Base-by-base conservation (phyloP, 2,888 invertebrate species). In the Melanostoma mellinum region DNA sequence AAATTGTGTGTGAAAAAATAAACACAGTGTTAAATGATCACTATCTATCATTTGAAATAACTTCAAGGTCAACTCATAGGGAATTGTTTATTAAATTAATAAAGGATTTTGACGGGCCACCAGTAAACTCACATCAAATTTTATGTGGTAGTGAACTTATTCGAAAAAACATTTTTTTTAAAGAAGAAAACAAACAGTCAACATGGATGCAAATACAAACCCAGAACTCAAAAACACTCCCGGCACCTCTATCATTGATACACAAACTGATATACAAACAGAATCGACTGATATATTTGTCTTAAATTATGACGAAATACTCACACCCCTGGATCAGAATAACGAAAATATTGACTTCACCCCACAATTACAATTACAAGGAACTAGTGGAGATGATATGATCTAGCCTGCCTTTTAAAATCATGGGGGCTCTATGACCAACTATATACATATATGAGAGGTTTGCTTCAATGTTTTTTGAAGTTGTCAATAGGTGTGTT, bases 131-230 rank as follows among this genome's bases (percentile, higher is more conserved):
- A 3, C 44, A 46, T 46, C 10, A 8, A 46, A 10, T 46, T 46
- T 46, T 46, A 10, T 46, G 44, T 46, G 44, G 44, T 10, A 46
- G 44, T 5, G n/a, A 46, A 46, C 10, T 46, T 4, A 46, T 46
- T 46, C n/a, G 44, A 46, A 46, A 46, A 46, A n/a, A 46, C n/a
- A n/a, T n/a, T n/a, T 46, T 46, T 46, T 46, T 46, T 46, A 10
- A 5, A 46, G 10, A 46, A 46, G 3, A 46, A 46, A 2, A 2
- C 44, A 44, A 48, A 48, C 6, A 30, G 3, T 48, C 20, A 48
- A 30, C 48, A 48, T 46, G 48, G 48, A 48, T 48, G 10, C 46
- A 46, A 46, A 10, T 46, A 46, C n/a, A 10, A 10, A 46, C 46
- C 3, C 46, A 46, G 10, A 10, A 46, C 3, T 46, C 10, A 20